A percentile compares a stretch with the other conserved stretches of the same genome.
Evolutionary conservation across 2,113 vertebrate species (phyloP).

Genomic region (Zootoca vivipara): DNA sequence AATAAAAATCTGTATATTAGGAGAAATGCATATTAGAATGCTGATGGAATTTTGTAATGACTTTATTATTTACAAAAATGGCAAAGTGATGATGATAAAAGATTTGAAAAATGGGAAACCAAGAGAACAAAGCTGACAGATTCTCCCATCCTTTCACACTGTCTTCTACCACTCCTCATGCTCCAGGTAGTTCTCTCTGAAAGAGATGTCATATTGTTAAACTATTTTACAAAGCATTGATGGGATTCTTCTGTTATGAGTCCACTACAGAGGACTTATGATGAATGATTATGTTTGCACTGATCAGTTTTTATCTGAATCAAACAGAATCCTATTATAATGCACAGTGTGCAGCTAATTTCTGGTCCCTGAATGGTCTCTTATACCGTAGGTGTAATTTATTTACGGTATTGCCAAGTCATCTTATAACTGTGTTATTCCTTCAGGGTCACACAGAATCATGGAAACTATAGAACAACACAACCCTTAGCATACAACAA

Average conservation of each 20-base stretch:
- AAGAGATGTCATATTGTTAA: background rate
- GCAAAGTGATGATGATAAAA: no score
- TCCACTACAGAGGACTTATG: background rate
- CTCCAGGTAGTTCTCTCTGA: background rate
- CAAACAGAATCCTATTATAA: background rate
- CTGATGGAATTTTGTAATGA: no score
- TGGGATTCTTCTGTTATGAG: background rate
- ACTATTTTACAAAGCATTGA: background rate
- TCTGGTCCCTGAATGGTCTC: background rate
- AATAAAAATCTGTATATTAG: no score
- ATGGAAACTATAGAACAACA: background rate
- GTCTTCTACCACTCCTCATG: background rate
- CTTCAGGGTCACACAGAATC: background rate
- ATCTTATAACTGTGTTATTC: no score
- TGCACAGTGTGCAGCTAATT: background rate
- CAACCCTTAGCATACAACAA: background rate
- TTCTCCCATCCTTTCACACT: no score
- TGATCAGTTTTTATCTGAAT: background rate
- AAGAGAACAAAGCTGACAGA: no score
- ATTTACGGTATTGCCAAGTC: no score
- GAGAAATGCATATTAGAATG: no score
- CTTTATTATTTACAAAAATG: no score
- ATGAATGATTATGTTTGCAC: background rate
- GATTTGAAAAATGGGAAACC: no score
- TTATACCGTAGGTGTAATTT: background rate